Conservation (phyloP, 1,140 invertebrate genomes). For the Pogonomyrmex californicus region DNA sequence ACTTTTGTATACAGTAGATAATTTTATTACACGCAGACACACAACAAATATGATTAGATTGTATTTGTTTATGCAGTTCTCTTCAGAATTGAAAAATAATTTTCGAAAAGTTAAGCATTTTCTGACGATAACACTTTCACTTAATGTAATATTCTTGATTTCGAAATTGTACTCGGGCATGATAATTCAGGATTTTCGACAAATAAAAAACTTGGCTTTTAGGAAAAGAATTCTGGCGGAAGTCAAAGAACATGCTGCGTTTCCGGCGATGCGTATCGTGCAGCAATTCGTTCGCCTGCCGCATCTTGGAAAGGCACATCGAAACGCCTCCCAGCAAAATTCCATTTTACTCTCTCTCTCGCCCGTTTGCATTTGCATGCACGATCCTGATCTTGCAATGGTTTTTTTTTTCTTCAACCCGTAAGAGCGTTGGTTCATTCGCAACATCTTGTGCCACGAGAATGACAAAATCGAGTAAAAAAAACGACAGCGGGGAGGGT, state of each 20-base stretch:
- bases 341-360: constrained; percentile 22
- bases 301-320: constrained; percentile 46
- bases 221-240: neutral
- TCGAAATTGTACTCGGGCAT: neutral
- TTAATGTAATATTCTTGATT: neutral
- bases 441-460: constrained; percentile 52
- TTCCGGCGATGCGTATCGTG: constrained; percentile 24
- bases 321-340: constrained; percentile 52
- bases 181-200: neutral
- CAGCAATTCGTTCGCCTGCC: constrained; percentile 22
- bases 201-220: neutral
- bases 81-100: constrained; percentile 17
- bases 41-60: neutral
- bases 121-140: neutral
- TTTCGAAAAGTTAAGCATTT: neutral
- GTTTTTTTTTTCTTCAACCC: constrained; percentile 25
- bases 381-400: constrained; percentile 60
- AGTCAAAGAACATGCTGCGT: constrained; percentile 17
- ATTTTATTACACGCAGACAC: neutral
- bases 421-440: constrained; percentile 61
- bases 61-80: constrained; percentile 9
- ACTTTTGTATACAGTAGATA: neutral
- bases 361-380: constrained; percentile 57
- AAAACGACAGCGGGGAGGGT: neutral
- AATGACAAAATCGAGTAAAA: constrained; percentile 27